phyloP scores from a whole-genome alignment of 2,888 invertebrate species.

The Orthosia cruda region DNA sequence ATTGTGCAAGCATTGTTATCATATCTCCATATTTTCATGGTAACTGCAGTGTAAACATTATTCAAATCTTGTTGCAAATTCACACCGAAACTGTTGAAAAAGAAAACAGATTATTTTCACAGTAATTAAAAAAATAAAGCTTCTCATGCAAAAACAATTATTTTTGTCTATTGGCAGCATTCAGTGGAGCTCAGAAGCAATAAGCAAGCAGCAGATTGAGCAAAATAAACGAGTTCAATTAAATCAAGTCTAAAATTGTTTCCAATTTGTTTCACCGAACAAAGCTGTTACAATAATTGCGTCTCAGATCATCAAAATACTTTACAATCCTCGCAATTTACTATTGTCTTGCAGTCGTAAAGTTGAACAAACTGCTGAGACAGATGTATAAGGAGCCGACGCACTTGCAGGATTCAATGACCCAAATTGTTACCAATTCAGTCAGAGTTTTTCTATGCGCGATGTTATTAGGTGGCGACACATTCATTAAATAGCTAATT shows the following conservation, averaged over 20 bases:
- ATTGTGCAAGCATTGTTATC: slow-evolving; percentile 17
- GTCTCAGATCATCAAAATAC: slow-evolving; percentile 39
- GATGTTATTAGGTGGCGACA: slow-evolving; percentile 73
- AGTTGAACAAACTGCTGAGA: slow-evolving; percentile 48
- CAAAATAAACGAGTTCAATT: slow-evolving; percentile 38
- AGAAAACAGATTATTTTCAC: neutral
- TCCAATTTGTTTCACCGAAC: slow-evolving; percentile 46
- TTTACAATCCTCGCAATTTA: slow-evolving; percentile 31
- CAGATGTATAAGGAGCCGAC: slow-evolving; percentile 32
- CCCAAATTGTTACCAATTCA: slow-evolving; percentile 81
- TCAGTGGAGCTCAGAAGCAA: slow-evolving; percentile 1
- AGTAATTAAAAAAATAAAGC: slow-evolving; percentile 3
- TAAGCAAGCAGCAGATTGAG: slow-evolving; percentile 21
- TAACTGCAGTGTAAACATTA: slow-evolving; percentile 25
- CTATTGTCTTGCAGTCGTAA: slow-evolving; percentile 36
- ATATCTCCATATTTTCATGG: slow-evolving; percentile 34
- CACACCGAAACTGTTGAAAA: slow-evolving; percentile 9
- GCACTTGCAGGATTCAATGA: slow-evolving; percentile 74
- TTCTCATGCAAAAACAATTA: slow-evolving; percentile 3
- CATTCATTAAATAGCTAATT: slow-evolving; percentile 75
- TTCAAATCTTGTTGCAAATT: slow-evolving; percentile 18
- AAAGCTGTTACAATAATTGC: slow-evolving; percentile 48
- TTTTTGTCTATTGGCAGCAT: slow-evolving; percentile 2
- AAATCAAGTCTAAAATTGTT: slow-evolving; percentile 41
- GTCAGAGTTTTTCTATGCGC: slow-evolving; percentile 74